phyloP scores from a whole-genome alignment of 2,888 invertebrate genomes.

The Apotomis turbidana region DNA sequence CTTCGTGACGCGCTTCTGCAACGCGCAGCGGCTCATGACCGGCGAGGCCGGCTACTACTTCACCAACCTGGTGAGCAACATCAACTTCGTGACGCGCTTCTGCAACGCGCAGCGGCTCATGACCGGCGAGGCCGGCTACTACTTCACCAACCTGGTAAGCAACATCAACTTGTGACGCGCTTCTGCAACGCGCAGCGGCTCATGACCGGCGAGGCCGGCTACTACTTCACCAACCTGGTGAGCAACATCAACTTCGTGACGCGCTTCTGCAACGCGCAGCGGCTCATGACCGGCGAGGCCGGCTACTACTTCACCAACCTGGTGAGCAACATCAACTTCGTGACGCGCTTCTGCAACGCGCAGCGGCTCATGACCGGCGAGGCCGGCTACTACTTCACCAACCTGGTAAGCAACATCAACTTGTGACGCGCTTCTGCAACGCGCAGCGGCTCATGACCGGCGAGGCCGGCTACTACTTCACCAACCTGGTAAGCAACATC shows the following conservation, averaged over 20 bases:
- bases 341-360: slow-evolving; percentile 98
- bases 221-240: slow-evolving; percentile 99
- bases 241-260: slow-evolving; percentile 91
- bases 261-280: slow-evolving; percentile 96
- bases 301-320: slow-evolving; percentile 99
- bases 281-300: slow-evolving; percentile 98
- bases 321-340: slow-evolving; percentile 90
- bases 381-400: slow-evolving; percentile 99
- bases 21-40: slow-evolving; percentile 96
- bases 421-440: slow-evolving; percentile 98
- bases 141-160: slow-evolving; percentile 97
- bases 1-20: slow-evolving; percentile 98
- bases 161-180: slow-evolving; percentile 93
- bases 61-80: slow-evolving; percentile 92
- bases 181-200: slow-evolving; percentile 97
- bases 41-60: slow-evolving; percentile 99
- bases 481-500: slow-evolving; percentile 90
- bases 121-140: slow-evolving; percentile 99
- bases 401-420: slow-evolving; percentile 89
- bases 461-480: slow-evolving; percentile 99
- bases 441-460: slow-evolving; percentile 97
- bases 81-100: slow-evolving; percentile 97
- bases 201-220: slow-evolving; percentile 99
- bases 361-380: slow-evolving; percentile 97
- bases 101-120: slow-evolving; percentile 96